Evolutionary conservation across 2,888 invertebrate species (phyloP).

Genomic region (Luperina nickerlii): DNA sequence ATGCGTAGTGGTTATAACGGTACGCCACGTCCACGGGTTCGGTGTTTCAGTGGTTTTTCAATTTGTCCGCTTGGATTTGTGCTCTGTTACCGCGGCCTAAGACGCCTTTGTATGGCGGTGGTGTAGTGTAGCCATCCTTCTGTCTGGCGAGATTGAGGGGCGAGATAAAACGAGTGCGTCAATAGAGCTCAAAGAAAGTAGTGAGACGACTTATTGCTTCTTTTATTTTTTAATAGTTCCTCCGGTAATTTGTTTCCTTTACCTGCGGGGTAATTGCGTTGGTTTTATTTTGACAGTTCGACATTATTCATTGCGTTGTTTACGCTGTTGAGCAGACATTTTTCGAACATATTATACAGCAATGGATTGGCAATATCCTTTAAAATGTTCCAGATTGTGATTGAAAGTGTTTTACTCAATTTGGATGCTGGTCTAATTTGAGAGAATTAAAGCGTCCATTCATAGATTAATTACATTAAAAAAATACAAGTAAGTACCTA

Average conservation of each 20-base stretch:
- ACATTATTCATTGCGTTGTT: background rate
- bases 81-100: constrained; percentile 62
- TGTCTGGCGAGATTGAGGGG: constrained; percentile 26
- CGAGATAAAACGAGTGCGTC: constrained; percentile 38
- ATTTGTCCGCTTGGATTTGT: constrained; percentile 72
- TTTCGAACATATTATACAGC: background rate
- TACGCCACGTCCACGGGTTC: constrained; percentile 53
- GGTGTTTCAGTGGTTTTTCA: constrained; percentile 73
- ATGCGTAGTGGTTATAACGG: constrained; percentile 68
- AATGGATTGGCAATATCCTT: background rate
- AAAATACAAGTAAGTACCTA: background rate
- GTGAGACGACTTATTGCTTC: background rate
- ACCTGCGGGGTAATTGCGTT: background rate
- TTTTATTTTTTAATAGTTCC: constrained; percentile 15
- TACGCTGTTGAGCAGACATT: background rate
- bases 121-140: constrained; percentile 41
- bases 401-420: background rate
- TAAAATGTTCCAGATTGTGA: background rate
- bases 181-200: constrained; percentile 14
- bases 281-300: background rate
- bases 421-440: no score
- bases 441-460: background rate
- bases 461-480: background rate
- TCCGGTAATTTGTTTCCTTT: background rate
- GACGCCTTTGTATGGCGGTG: constrained; percentile 50